Evolutionary conservation across 2,797 vertebrate species (phyloP), one percentile per base, ranked within the genome.

Genomic region (Tokudaia muenninki): DNA sequence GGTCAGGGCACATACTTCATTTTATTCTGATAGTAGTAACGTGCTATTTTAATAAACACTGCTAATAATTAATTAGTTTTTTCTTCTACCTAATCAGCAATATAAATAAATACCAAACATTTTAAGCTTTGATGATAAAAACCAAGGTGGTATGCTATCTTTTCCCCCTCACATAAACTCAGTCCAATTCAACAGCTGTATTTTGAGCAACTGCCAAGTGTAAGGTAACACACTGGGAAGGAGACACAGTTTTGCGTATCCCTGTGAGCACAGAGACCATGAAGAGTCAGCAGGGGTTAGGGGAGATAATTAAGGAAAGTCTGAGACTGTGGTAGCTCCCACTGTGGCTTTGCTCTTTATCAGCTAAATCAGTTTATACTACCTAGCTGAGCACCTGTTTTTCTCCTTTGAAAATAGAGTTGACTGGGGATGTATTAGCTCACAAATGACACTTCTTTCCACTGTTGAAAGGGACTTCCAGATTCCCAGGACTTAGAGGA

Each of bases 71-170:
- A 93, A 92, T 83, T 94, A 59, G 3, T 1, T 84, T 65, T 94
- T 82, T 44, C 59, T 87, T 80, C 55, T 3, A 87, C 80, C 57
- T 96, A 65, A 22, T 95, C 22, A 82, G 50, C 74, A 63, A 6
- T 87, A 72, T 10, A 55, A 81, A 97, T 78, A 34, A 80, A 41
- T 59, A 70, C 61, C 37, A 63, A 17, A 89, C 75, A 95, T 95
- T 94, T 96, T 92, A 90, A 92, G 86, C 34, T 44, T 90, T 50
- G n/a, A 80, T 72, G 52, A 26, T 91, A 83, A 75, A 87, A 94
- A 52, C 7, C 24, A 11, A 41, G n/a, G 59, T 59, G 9, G 7
- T 72, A 65, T 59, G 2, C 31, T 8, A 50, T 63, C 72, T 59
- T 79, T 83, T 75, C 17, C 17, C 29, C 21, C 26, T 41, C 78